Conservation (phyloP, 1,140 invertebrate genomes). For the Bemisia tabaci region DNA sequence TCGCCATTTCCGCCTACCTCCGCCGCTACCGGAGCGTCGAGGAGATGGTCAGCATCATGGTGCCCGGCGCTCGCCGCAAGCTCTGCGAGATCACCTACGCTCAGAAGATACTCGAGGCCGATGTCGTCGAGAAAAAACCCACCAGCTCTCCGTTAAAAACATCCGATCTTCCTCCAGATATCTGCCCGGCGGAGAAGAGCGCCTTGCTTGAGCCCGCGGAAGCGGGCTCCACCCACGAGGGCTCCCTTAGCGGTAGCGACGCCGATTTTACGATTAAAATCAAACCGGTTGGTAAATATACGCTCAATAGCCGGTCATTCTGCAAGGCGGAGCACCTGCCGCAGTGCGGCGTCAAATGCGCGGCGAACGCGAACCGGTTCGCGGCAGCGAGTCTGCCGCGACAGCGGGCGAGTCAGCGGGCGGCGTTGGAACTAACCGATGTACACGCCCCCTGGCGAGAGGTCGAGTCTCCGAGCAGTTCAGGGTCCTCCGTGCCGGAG, state of each 20-base stretch:
- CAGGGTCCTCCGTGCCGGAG: neutral
- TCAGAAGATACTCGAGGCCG: neutral
- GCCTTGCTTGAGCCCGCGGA: neutral
- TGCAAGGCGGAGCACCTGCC: no score
- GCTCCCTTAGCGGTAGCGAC: no score
- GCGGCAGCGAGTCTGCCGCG: no score
- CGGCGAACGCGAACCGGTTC: no score
- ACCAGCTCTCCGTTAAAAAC: neutral
- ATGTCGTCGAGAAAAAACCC: neutral
- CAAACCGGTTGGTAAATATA: no score
- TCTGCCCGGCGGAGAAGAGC: conserved; percentile 8
- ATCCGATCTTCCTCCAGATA: conserved; percentile 5
- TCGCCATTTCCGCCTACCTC: conserved; percentile 47
- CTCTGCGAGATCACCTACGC: conserved; percentile 28
- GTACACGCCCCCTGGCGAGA: no score
- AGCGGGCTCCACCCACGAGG: no score
- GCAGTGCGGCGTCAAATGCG: no score
- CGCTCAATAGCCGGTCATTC: no score
- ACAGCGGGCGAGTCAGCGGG: no score
- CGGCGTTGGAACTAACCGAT: no score
- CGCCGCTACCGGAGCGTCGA: conserved; percentile 45
- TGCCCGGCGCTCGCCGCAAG: conserved; percentile 44
- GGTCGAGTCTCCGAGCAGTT: neutral
- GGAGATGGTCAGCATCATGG: conserved; percentile 49
- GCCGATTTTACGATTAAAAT: no score